These are phyloP conservation scores for Gryon sp. DNA, from an alignment of 1,140 invertebrate genomes.

Conservation along the genomic window DNA sequence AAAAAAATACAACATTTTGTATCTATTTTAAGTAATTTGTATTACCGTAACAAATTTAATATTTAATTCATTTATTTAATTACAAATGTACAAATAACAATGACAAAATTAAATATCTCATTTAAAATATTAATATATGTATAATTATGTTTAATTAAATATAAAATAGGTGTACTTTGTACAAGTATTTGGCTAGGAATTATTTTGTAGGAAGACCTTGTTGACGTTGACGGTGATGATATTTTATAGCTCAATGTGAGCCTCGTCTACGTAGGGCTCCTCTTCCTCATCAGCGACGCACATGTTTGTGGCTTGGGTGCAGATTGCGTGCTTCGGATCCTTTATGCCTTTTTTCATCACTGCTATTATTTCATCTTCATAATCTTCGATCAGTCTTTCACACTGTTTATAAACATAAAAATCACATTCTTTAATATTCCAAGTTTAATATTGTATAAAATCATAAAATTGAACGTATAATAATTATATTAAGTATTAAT, in stretches of 20 bases:
- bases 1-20: too few species aligned
- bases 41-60: too few species aligned
- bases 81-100: too few species aligned
- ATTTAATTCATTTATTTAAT: too few species aligned
- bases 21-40: too few species aligned
- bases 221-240: neutral
- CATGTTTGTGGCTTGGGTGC: slow-evolving; percentile 72
- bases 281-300: slow-evolving; percentile 68
- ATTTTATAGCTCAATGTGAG: slow-evolving; percentile 61
- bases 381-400: slow-evolving; percentile 82
- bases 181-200: neutral
- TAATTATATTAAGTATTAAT: too few species aligned
- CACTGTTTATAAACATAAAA: slow-evolving; percentile 76
- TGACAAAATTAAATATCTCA: too few species aligned
- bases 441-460: too few species aligned
- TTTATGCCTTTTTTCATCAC: slow-evolving; percentile 71
- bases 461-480: too few species aligned
- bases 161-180: neutral
- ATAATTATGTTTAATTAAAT: too few species aligned
- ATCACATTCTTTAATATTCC: too few species aligned
- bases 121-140: too few species aligned
- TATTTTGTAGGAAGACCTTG: slow-evolving; percentile 1
- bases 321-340: slow-evolving; percentile 76
- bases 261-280: slow-evolving; percentile 67
- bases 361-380: slow-evolving; percentile 81